These are phyloP conservation scores for Nautilus pompilius DNA, from an alignment of 1,140 invertebrate genomes.

Conservation along the genomic window DNA sequence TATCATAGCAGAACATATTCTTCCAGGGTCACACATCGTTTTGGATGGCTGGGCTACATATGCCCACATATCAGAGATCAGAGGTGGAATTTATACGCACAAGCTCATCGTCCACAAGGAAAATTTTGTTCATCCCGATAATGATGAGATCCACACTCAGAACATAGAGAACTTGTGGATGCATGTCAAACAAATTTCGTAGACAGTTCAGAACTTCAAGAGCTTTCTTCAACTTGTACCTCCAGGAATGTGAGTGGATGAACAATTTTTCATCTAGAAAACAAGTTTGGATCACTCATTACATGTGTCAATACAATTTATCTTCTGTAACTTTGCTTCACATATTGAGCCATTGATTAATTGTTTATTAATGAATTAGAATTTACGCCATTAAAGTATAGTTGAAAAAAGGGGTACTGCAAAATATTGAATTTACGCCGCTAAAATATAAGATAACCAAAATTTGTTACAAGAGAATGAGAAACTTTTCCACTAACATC, in stretches of 20 bases:
- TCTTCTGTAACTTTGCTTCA: too few relatives aligned
- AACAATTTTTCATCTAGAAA: too few relatives aligned
- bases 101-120: conserved; percentile 5
- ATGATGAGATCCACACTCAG: conserved; percentile 7
- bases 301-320: too few relatives aligned
- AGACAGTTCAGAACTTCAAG: conserved; percentile 6
- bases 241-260: conserved; percentile 4
- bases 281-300: too few relatives aligned
- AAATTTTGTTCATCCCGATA: conserved; percentile 13
- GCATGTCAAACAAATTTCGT: conserved; percentile 10
- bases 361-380: too few relatives aligned
- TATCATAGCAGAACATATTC: conserved; percentile 10
- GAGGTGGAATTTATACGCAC: conserved; percentile 10
- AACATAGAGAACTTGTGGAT: conserved; percentile 13
- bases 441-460: too few relatives aligned
- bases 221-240: conserved; percentile 4
- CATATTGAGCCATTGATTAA: too few relatives aligned
- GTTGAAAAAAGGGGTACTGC: too few relatives aligned
- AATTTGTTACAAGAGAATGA: too few relatives aligned
- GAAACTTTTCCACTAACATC: too few relatives aligned
- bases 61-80: conserved; percentile 1
- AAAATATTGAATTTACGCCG: too few relatives aligned
- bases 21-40: conserved; percentile 12
- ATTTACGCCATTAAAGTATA: too few relatives aligned
- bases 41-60: conserved; percentile 18